Evolutionary conservation across 2,113 vertebrate genomes (phyloP).

Genomic region (Petrocephalus zakoni): DNA sequence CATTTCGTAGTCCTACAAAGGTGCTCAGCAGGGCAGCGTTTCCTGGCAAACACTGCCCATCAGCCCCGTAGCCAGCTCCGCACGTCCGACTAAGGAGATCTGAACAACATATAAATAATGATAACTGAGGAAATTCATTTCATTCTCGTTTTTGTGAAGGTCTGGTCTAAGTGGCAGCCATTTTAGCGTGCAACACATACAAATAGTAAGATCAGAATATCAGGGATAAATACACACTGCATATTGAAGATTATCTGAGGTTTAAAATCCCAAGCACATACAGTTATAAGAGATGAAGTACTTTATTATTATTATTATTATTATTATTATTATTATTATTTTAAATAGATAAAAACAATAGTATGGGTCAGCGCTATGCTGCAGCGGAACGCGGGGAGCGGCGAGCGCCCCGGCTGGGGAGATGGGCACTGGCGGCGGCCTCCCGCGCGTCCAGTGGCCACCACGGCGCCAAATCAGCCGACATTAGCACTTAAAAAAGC

Average conservation of each 20-base stretch:
- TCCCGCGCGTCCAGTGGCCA: too few relatives aligned
- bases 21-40: background rate
- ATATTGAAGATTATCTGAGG: background rate
- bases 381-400: too few relatives aligned
- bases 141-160: background rate
- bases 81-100: background rate
- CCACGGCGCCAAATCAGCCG: too few relatives aligned
- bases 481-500: conserved; percentile 6
- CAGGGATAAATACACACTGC: background rate
- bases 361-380: background rate
- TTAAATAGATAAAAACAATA: too few relatives aligned
- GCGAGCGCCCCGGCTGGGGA: background rate
- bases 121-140: background rate
- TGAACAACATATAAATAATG: background rate
- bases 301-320: too few relatives aligned
- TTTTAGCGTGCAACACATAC: background rate
- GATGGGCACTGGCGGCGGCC: too few relatives aligned
- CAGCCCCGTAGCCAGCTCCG: background rate
- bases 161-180: background rate
- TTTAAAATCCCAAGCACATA: background rate
- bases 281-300: background rate
- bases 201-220: too few relatives aligned
- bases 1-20: background rate
- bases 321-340: too few relatives aligned
- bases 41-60: background rate